Base-by-base conservation (phyloP, 2,888 invertebrate genomes). In the Glaucopsyche alexis region DNA sequence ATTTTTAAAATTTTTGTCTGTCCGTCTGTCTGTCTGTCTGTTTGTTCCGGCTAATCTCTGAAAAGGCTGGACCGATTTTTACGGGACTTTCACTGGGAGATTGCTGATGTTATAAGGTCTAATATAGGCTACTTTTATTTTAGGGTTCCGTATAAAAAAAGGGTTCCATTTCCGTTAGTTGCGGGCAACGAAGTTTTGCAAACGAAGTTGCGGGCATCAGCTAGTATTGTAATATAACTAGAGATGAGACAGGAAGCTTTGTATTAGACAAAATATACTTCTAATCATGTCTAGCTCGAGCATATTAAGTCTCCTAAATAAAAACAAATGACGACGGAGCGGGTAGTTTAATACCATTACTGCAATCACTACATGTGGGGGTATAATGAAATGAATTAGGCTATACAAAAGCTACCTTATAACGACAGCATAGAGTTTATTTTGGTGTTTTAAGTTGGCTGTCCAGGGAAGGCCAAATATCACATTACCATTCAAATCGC, bases 301-400 rank as follows among this genome's bases (percentile, higher is more conserved):
- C 9, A 42, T 42, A 66, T 66, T 40, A 66, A 5, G n/a, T 42
- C 66, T 8, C 16, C 66, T 66, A 66, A 66, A 66, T 66, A 66
- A 66, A 40, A 66, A 66, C 42, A 66, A 40, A 66, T 66, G 66
- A 29, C 19, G 29, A 42, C 66, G 66, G 11, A 40, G 66, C 42
- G 66, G 16, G 42, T 66, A 16, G 38, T 66, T 42, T 42, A 66
- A 66, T 66, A 66, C 42, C 16, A 66, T 66, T 66, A 66, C 66
- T 16, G 66, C n/a, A 42, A 66, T 66, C 65, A 66, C 42, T 42
- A 66, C 40, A 40, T 42, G 65, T 38, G 38, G 42, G 40, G 40
- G 66, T 11, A n/a, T 40, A 66, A 66, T 42, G 40, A 66, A 66
- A 66, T n/a, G 66, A 9, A 19, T 11, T 11, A 11, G 42, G 11